A percentile compares a stretch with the other conserved stretches of the same genome.
Conservation (phyloP, 30 jellyfish, hydroid and myxozoan species). For the Nemopilema nomurai region DNA sequence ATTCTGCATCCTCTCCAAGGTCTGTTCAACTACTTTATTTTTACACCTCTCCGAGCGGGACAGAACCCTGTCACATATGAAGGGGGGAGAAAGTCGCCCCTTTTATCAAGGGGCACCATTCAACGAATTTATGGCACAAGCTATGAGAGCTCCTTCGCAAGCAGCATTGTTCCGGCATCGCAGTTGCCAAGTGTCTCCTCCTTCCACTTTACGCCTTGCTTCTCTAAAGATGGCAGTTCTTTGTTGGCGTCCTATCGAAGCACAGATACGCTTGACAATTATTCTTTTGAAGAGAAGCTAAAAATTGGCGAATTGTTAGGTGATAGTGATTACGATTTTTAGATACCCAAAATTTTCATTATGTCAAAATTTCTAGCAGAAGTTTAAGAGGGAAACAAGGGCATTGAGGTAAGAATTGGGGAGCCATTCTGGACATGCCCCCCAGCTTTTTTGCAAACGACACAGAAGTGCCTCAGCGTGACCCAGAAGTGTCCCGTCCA, state of each 20-base stretch:
- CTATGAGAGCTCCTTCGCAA: slow-evolving; percentile 52
- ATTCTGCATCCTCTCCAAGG: slow-evolving; percentile 74
- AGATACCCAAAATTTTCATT: background rate
- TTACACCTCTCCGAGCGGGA: slow-evolving; percentile 54
- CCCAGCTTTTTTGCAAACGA: too few relatives aligned
- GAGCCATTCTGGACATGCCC: too few relatives aligned
- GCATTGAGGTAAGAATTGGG: too few relatives aligned
- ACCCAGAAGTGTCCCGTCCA: too few relatives aligned
- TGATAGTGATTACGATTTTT: slow-evolving; percentile 3
- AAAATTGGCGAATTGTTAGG: slow-evolving; percentile 36
- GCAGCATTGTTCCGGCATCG: slow-evolving; percentile 13
- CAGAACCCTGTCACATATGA: slow-evolving; percentile 22
- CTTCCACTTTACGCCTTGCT: slow-evolving; percentile 64
- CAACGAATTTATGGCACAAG: slow-evolving; percentile 59
- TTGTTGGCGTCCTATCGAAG: slow-evolving; percentile 23
- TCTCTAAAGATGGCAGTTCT: slow-evolving; percentile 6
- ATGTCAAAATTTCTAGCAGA: too few relatives aligned
- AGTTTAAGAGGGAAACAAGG: too few relatives aligned
- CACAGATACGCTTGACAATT: background rate
- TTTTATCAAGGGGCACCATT: slow-evolving; percentile 30
- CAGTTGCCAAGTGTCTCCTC: slow-evolving; percentile 33
- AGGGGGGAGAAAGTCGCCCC: slow-evolving; percentile 49
- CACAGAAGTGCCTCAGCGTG: too few relatives aligned
- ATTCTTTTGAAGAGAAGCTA: slow-evolving; percentile 30
- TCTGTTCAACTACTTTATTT: slow-evolving; percentile 67